Evolutionary conservation across 1,140 invertebrate genomes (phyloP).

Genomic region (Papilio dardanus): DNA sequence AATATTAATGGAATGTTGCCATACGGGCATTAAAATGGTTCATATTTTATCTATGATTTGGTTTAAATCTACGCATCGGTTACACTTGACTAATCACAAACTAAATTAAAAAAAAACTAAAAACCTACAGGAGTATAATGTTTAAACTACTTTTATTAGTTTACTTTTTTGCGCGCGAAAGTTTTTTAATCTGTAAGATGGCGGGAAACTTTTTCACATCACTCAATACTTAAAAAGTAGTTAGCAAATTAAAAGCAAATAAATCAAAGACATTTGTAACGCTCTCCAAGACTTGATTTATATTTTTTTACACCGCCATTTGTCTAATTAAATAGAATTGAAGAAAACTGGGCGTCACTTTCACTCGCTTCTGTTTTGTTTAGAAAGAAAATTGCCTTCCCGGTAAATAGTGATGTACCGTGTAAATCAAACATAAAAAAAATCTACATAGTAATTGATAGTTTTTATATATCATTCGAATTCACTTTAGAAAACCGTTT

Average conservation of each 20-base stretch:
- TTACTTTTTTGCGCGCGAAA: neutral
- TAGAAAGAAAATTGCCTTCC: conserved; percentile 25
- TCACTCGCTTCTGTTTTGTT: conserved; percentile 39
- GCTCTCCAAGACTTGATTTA: conserved; percentile 28
- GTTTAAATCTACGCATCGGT: neutral
- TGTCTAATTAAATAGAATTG: conserved; percentile 24
- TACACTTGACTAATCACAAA: neutral
- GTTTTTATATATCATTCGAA: neutral
- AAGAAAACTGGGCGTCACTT: conserved; percentile 38
- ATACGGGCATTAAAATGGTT: neutral
- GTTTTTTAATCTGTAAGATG: conserved; percentile 7
- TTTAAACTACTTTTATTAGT: no score
- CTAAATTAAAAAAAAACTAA: neutral
- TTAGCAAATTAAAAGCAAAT: conserved; percentile 22
- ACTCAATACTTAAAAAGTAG: conserved; percentile 1
- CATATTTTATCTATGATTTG: neutral
- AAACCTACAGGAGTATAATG: no score
- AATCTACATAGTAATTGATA: neutral
- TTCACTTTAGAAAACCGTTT: neutral
- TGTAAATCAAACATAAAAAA: neutral
- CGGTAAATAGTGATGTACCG: conserved; percentile 16
- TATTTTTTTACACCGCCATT: conserved; percentile 35
- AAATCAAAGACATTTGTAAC: conserved; percentile 11
- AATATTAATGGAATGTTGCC: conserved; percentile 5
- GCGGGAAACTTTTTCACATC: conserved; percentile 23